phyloP scores from a whole-genome alignment of 2,888 invertebrate genomes.

The Drosophila vallismaia region DNA sequence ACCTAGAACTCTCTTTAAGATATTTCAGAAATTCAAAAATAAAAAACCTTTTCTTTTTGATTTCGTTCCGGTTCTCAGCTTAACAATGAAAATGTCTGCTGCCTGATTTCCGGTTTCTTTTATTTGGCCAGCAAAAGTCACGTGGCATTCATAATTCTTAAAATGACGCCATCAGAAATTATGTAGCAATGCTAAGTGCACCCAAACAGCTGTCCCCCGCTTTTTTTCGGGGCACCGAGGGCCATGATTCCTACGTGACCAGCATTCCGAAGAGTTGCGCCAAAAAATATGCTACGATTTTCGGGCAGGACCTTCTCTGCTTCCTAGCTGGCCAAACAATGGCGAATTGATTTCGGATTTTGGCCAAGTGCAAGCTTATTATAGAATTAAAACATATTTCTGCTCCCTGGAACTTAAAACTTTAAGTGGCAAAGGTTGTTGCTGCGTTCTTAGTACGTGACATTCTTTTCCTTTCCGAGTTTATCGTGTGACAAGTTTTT shows the following conservation, averaged over 20 bases:
- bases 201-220: slow-evolving; percentile 53
- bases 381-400: slow-evolving; percentile 75
- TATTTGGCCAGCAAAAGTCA: slow-evolving; percentile 74
- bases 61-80: neutral
- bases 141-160: slow-evolving; percentile 83
- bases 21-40: neutral
- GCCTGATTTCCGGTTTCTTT: slow-evolving; percentile 33
- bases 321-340: slow-evolving; percentile 49
- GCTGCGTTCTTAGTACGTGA: slow-evolving; percentile 57
- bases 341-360: slow-evolving; percentile 67
- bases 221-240: neutral
- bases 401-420: slow-evolving; percentile 59
- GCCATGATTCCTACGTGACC: slow-evolving; percentile 63
- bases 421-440: slow-evolving; percentile 75
- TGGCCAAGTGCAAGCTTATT: slow-evolving; percentile 64
- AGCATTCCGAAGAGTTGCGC: slow-evolving; percentile 61
- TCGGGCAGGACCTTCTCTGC: slow-evolving; percentile 5
- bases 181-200: slow-evolving; percentile 72
- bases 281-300: slow-evolving; percentile 57
- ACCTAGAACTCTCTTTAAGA: slow-evolving; percentile 42
- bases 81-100: slow-evolving; percentile 1
- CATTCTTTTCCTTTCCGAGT: slow-evolving; percentile 59
- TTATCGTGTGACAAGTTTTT: slow-evolving; percentile 69
- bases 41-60: neutral
- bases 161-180: slow-evolving; percentile 79